Percentiles rank a stretch among this genome's conserved stretches.
Conservation (phyloP, 2,888 invertebrate species). For the Pristionchus mayeri region DNA sequence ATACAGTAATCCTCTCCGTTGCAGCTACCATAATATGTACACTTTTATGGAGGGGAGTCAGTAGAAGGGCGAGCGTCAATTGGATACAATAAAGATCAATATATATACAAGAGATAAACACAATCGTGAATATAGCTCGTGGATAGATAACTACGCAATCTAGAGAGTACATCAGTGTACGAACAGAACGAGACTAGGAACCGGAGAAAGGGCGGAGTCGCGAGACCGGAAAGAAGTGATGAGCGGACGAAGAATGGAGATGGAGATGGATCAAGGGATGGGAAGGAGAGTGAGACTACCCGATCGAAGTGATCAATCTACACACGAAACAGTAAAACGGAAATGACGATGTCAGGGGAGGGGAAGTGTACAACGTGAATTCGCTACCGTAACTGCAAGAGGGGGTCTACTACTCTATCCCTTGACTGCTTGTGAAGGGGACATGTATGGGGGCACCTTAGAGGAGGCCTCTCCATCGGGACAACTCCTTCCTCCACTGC, state of each 20-base stretch:
- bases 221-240: constrained; percentile 41
- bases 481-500: background rate
- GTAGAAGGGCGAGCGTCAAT: background rate
- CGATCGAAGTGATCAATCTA: constrained; percentile 19
- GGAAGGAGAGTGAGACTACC: background rate
- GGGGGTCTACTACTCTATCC: constrained; percentile 12
- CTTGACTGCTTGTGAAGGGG: constrained; percentile 32
- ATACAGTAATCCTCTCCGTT: constrained; percentile 37
- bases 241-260: background rate
- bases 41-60: constrained; percentile 11
- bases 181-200: constrained; percentile 15
- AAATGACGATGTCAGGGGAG: background rate
- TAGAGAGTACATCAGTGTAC: constrained; percentile 4
- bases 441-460: background rate
- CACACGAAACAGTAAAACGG: background rate
- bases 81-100: constrained; percentile 13
- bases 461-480: background rate
- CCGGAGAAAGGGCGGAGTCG: constrained; percentile 16
- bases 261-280: background rate
- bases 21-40: constrained; percentile 38
- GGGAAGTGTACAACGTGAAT: constrained; percentile 10
- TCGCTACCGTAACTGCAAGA: background rate
- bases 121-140: background rate
- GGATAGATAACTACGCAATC: constrained; percentile 12
- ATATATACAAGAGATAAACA: constrained; percentile 29